Base-by-base conservation (phyloP, 2,888 invertebrate genomes). In the Andrena bucephala region DNA sequence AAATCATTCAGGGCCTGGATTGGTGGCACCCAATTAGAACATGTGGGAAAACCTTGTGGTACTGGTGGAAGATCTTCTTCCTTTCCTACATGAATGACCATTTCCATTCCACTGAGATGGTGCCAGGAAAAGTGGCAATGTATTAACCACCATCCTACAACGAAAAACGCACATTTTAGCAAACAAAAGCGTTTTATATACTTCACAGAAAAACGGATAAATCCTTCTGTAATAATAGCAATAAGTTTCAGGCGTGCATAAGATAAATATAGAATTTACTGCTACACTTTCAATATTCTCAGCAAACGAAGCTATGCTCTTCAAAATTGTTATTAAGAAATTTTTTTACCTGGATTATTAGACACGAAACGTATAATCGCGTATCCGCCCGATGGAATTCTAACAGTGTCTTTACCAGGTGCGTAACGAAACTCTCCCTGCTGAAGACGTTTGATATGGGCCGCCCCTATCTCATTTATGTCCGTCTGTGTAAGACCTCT, bases 301-400 rank as follows among this genome's bases (percentile, higher is more conserved):
- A 54, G 10, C 10, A 10, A 20, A 54, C 10, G 59, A 24, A 54
- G 24, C 8, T 60, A 29, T 16, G 20, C n/a, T 33, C 10, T 20
- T 24, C 16, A 48, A 16, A 29, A 31, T 24, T 50, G n/a, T 7
- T 27, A n/a, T 7, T 16, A 7, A 13, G 52, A 20, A 20, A 20
- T 20, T 20, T 65, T 27, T 42, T 78, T 94, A 60, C 95, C 95
- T 87, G 94, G 94, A 89, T 95, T 95, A 33, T 92, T 82, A 8
- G 95, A 94, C 27, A 90, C 72, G 77, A 95, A 95, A 54, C 95
- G 90, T 5, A 95, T 78, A 5, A 95, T 92, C 0, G 93, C 91
- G 77, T 93, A 95, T 8, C 95, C 95, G 50, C 94, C 94, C 66
- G 92, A 92, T 2, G 95, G 95, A 1, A 95, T 93, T 54, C 93